Percentiles rank a stretch among this genome's conserved stretches.
phyloP scores from a whole-genome alignment of 92 coral and sea anemone species.

The Umimayanthus kanabou region DNA sequence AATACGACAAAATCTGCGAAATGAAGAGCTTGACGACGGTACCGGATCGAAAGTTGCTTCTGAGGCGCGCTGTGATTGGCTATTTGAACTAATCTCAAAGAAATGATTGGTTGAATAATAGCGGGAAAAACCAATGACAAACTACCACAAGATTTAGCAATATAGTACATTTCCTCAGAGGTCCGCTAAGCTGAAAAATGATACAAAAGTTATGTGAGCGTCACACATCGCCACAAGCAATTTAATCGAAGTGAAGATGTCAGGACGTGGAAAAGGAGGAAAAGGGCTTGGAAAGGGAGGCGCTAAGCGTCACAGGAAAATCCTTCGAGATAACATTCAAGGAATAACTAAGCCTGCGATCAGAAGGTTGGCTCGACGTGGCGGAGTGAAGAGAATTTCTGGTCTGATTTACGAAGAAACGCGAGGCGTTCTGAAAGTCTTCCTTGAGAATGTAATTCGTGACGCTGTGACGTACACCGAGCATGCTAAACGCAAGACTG shows the following conservation, averaged over 20 bases:
- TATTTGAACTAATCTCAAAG: background rate
- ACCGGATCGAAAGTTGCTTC: background rate
- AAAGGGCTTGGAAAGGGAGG: constrained; percentile 94
- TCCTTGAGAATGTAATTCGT: constrained; percentile 89
- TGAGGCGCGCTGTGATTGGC: constrained; percentile 9
- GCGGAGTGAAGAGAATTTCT: constrained; percentile 86
- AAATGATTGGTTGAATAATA: background rate
- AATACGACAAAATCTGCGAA: background rate
- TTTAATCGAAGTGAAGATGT: constrained; percentile 41
- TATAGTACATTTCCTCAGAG: constrained; percentile 8
- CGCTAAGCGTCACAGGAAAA: constrained; percentile 84
- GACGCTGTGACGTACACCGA: constrained; percentile 98
- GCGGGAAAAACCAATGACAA: constrained; percentile 27
- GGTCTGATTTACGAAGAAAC: constrained; percentile 90
- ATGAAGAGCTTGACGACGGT: constrained; percentile 1
- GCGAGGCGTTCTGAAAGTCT: constrained; percentile 84
- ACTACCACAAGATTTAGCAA: background rate
- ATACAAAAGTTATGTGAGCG: too few relatives aligned
- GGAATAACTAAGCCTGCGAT: constrained; percentile 91
- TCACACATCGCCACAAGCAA: too few relatives aligned
- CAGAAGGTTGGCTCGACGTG: constrained; percentile 83
- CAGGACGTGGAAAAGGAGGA: constrained; percentile 96
- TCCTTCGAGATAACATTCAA: constrained; percentile 72
- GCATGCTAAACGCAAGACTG: constrained; percentile 94
- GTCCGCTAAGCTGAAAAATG: background rate